Conservation (phyloP, 2,888 invertebrate species). For the Autographa gamma region DNA sequence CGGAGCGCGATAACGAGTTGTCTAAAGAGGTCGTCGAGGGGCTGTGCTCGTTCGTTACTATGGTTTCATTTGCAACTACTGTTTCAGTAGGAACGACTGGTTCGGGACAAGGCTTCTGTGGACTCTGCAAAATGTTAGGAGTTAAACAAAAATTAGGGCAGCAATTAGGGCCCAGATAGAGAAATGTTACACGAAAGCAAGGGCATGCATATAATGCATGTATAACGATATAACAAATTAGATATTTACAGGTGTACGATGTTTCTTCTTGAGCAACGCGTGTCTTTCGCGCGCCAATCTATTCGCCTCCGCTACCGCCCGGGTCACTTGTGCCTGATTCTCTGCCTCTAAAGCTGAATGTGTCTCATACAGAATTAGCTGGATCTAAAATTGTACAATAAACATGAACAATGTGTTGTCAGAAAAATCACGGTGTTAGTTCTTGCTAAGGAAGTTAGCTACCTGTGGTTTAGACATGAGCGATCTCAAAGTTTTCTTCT, state of each 20-base stretch:
- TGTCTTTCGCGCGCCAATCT: slow-evolving; percentile 92
- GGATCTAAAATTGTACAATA: slow-evolving; percentile 86
- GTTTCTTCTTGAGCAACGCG: slow-evolving; percentile 81
- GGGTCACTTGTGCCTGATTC: slow-evolving; percentile 92
- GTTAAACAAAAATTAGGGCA: too few relatives aligned
- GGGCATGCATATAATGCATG: too few relatives aligned
- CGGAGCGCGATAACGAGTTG: slow-evolving; percentile 64
- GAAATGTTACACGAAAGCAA: too few relatives aligned
- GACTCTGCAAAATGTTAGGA: slow-evolving; percentile 63
- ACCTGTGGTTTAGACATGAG: slow-evolving; percentile 94
- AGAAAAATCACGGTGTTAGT: neutral
- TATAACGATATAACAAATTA: neutral
- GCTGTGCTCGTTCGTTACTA: slow-evolving; percentile 50
- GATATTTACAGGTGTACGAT: slow-evolving; percentile 66
- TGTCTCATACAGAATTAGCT: slow-evolving; percentile 94
- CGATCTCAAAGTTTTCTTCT: slow-evolving; percentile 92
- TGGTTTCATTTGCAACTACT: slow-evolving; percentile 51
- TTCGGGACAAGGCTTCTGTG: slow-evolving; percentile 68
- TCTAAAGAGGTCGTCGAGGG: slow-evolving; percentile 68
- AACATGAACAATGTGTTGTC: neutral
- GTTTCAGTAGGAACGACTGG: slow-evolving; percentile 18
- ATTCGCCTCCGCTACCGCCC: slow-evolving; percentile 92
- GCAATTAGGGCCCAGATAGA: too few relatives aligned
- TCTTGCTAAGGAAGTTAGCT: slow-evolving; percentile 10
- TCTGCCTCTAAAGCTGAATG: slow-evolving; percentile 93